Base-by-base conservation (phyloP, 2,888 invertebrate species). In the Lycia hirtaria region DNA sequence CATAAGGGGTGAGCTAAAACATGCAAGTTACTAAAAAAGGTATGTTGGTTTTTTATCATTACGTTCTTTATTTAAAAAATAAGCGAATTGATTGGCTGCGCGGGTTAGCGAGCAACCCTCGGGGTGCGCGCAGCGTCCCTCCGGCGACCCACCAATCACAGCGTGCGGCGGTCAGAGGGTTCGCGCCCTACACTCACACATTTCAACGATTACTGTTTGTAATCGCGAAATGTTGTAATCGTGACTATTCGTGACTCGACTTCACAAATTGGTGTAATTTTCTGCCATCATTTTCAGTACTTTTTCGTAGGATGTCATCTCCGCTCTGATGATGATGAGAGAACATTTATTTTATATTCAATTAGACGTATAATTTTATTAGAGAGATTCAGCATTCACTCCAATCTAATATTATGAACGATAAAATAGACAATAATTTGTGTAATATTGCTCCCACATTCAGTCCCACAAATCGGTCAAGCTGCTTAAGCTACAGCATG, bases 51-150 rank as follows among this genome's bases (percentile, higher is more conserved):
- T 91, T 92, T 91, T 90, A 88, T 73, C 78, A 83, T 82, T 88
- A 85, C 82, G 76, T 84, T 79, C 83, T 87, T 88, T 90, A 90
- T 90, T 89, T 89, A 90, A 92, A 91, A 90, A 90, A 90, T 85
- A 71, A 78, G 87, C 71, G 84, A 88, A 92, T 91, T 90, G 89
- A 92, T 92, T 92, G 92, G 92, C 83, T 92, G 88, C 88, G 89
- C 87, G 79, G 70, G 69, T 63, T 65, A 53, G 63, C 67, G 62
- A 49, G 61, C 75, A 57, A 76, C 79, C 83, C 82, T 76, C 72
- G 64, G 55, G 65, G 65, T 56, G 64, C 72, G 81, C 84, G 77
- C 79, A 73, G 83, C 80, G 78, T 76, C 81, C 82, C 80, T 81
- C 72, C 61, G 55, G 32, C 37, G 54, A 60, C 45, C 75, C 65